A percentile compares a stretch with the other conserved stretches of the same genome.
Evolutionary conservation across 2,797 vertebrate species (phyloP).

Genomic region (Lacerta viridis): DNA sequence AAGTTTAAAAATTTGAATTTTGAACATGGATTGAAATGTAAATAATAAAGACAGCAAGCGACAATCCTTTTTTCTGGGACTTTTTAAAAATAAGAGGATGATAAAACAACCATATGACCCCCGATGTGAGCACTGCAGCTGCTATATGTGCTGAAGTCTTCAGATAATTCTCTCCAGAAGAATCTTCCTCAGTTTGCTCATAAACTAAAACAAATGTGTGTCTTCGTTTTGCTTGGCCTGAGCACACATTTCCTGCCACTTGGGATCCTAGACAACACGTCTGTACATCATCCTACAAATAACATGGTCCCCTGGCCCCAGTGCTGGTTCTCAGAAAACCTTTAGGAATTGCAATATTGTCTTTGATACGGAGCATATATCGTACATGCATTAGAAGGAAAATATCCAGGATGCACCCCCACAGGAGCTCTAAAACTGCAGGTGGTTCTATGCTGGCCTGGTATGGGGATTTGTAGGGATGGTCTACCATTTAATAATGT

Average conservation of each 20-base stretch:
- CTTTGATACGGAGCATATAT: slow-evolving; percentile 41
- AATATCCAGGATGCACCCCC: slow-evolving; percentile 52
- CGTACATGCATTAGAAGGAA: slow-evolving; percentile 41
- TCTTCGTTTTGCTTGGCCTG: slow-evolving; percentile 53
- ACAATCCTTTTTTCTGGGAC: background rate
- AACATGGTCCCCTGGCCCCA: slow-evolving; percentile 38
- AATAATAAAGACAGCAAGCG: background rate
- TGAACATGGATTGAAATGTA: background rate
- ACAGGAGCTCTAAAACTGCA: slow-evolving; percentile 55
- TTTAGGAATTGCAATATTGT: slow-evolving; percentile 47
- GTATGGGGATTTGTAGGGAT: slow-evolving; percentile 46
- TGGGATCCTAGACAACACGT: slow-evolving; percentile 41
- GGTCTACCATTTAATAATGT: slow-evolving; percentile 19
- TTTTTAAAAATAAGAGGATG: background rate
- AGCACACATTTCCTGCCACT: slow-evolving; percentile 46
- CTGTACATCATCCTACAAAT: slow-evolving; percentile 48
- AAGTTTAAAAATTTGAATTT: background rate
- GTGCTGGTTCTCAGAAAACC: slow-evolving; percentile 31
- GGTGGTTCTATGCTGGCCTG: slow-evolving; percentile 47
- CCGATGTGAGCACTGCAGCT: slow-evolving; percentile 29
- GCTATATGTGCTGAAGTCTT: slow-evolving; percentile 41
- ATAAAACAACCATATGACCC: slow-evolving; percentile 22
- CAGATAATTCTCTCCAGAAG: slow-evolving; percentile 52
- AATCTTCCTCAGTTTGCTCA: slow-evolving; percentile 47
- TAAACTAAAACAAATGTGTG: slow-evolving; percentile 52